Evolutionary conservation across 2,113 vertebrate genomes (phyloP).

Genomic region (Mormyrus iriodes): DNA sequence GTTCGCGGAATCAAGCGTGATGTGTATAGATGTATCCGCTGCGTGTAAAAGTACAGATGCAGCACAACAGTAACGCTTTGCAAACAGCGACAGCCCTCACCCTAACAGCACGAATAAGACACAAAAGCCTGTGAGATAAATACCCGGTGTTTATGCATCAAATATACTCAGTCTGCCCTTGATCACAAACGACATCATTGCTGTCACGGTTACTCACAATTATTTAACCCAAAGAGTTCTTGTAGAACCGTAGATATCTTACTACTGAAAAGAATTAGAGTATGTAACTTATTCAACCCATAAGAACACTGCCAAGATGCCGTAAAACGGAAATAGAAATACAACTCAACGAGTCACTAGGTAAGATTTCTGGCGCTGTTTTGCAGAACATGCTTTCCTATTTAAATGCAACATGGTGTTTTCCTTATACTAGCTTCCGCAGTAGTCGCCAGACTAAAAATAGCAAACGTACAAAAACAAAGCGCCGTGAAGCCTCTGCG

Average conservation of each 20-base stretch:
- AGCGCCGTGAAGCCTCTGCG: not conserved
- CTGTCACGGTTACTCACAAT: not conserved
- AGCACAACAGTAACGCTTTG: not conserved
- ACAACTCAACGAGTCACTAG: too few species aligned
- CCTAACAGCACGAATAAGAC: not conserved
- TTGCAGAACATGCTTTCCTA: not conserved
- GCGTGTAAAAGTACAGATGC: not conserved
- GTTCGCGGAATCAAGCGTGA: not conserved
- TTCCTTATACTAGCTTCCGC: not conserved
- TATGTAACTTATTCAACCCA: not conserved
- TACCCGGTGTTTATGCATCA: not conserved
- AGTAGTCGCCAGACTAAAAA: not conserved
- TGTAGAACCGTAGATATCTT: not conserved
- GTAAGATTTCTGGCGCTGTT: not conserved
- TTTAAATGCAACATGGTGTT: not conserved
- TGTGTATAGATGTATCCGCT: conserved; percentile 14
- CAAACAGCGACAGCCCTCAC: not conserved
- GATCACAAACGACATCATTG: not conserved
- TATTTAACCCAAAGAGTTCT: not conserved
- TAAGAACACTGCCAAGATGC: not conserved
- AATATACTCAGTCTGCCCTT: not conserved
- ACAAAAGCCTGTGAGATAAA: not conserved
- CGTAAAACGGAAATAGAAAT: too few species aligned
- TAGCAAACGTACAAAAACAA: not conserved
- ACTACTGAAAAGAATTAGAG: not conserved